phyloP scores from a whole-genome alignment of 2,113 vertebrate genomes.

The Lucifuga dentata region DNA sequence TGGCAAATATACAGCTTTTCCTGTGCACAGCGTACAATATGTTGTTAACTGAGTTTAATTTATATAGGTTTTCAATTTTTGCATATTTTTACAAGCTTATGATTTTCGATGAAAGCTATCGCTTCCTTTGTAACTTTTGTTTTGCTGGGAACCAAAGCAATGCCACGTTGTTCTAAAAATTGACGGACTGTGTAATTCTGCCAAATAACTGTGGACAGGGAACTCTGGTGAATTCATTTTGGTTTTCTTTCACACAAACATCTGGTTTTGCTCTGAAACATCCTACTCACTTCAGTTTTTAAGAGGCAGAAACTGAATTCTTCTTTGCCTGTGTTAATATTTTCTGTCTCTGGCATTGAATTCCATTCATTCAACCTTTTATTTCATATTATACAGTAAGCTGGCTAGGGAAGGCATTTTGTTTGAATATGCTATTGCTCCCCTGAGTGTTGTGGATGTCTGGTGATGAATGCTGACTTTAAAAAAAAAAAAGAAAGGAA shows the following conservation, averaged over 20 bases:
- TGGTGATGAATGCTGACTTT: neutral
- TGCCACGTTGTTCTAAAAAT: constrained; percentile 48
- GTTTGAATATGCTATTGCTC: constrained; percentile 31
- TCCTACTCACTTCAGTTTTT: constrained; percentile 23
- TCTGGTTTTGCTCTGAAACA: constrained; percentile 58
- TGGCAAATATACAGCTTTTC: constrained; percentile 26
- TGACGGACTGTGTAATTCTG: constrained; percentile 41
- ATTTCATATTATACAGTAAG: constrained; percentile 23
- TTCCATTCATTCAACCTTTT: neutral
- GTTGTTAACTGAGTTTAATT: neutral
- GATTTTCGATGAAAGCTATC: constrained; percentile 12
- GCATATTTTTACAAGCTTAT: constrained; percentile 24
- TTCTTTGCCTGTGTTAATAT: constrained; percentile 20
- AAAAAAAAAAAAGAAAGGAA: too few relatives aligned
- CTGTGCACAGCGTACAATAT: constrained; percentile 7
- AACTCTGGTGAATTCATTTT: constrained; percentile 66
- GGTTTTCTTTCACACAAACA: constrained; percentile 42
- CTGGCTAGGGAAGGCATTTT: constrained; percentile 1
- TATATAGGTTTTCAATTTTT: constrained; percentile 17
- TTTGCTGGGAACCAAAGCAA: constrained; percentile 47
- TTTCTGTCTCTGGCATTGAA: constrained; percentile 30
- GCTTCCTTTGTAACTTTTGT: constrained; percentile 20
- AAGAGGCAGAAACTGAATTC: constrained; percentile 8
- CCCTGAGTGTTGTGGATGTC: constrained; percentile 9
- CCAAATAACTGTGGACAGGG: constrained; percentile 66